Percentiles rank a stretch among this genome's conserved stretches.
Conservation (phyloP, 2,888 invertebrate species). For the Cosmia trapezina region DNA sequence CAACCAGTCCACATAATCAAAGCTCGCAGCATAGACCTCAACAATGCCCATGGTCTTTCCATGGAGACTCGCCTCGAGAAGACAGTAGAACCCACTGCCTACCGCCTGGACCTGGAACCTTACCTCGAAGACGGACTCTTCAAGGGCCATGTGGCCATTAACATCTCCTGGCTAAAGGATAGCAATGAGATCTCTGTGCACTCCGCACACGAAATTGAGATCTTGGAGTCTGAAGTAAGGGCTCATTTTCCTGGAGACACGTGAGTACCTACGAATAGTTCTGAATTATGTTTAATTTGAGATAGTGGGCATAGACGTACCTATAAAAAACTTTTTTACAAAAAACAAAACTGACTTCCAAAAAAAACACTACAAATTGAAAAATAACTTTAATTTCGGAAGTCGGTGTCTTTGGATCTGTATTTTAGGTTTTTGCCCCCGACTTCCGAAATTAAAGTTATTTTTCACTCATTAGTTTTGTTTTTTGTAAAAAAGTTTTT, state of each 20-base stretch:
- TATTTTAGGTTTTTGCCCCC: too few relatives aligned
- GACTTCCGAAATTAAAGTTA: too few relatives aligned
- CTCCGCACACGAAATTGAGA: constrained; percentile 91
- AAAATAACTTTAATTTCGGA: too few relatives aligned
- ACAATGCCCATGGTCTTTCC: constrained; percentile 92
- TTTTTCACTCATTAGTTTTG: too few relatives aligned
- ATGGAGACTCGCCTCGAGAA: constrained; percentile 92
- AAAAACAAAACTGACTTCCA: too few relatives aligned
- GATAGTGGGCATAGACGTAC: too few relatives aligned
- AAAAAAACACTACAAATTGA: too few relatives aligned
- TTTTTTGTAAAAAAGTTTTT: too few relatives aligned
- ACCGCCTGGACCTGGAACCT: constrained; percentile 92
- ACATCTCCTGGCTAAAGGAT: constrained; percentile 92
- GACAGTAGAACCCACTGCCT: constrained; percentile 92
- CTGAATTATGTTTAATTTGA: too few relatives aligned
- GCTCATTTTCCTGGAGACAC: constrained; percentile 71
- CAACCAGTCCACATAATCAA: constrained; percentile 80
- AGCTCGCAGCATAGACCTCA: constrained; percentile 92
- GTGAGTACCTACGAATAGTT: constrained; percentile 67
- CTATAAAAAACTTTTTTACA: too few relatives aligned
- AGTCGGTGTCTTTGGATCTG: too few relatives aligned
- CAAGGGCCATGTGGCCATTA: constrained; percentile 92
- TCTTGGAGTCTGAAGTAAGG: constrained; percentile 88
- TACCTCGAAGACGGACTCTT: constrained; percentile 92
- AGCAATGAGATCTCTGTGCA: constrained; percentile 92